A percentile compares a stretch with the other conserved stretches of the same genome.
Conservation (phyloP, 2,888 invertebrate species). For the Epinotia brunnichana region DNA sequence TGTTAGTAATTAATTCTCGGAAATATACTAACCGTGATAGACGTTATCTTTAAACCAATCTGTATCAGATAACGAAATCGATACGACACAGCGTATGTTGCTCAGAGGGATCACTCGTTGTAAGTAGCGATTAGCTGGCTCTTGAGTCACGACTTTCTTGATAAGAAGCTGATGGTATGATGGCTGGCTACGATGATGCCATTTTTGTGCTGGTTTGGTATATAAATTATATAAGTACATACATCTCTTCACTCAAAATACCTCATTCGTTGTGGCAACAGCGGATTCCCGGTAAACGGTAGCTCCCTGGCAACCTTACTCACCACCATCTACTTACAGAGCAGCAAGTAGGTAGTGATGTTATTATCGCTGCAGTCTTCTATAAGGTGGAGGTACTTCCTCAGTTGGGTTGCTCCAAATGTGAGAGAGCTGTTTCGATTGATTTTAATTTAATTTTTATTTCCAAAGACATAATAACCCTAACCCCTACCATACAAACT, state of each 20-base stretch:
- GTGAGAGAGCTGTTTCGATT: background rate
- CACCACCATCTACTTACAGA: too few species aligned
- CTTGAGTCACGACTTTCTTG: slow-evolving; percentile 32
- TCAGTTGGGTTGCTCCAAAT: too few species aligned
- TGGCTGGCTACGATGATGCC: slow-evolving; percentile 10
- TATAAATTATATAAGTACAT: background rate
- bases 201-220: background rate
- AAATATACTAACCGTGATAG: slow-evolving; percentile 73
- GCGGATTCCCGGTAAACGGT: too few species aligned
- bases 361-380: too few species aligned
- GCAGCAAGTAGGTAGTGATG: too few species aligned
- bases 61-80: slow-evolving; percentile 64
- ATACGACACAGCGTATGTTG: slow-evolving; percentile 47
- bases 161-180: slow-evolving; percentile 19
- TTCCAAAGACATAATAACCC: too few species aligned
- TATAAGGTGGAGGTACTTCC: too few species aligned
- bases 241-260: too few species aligned
- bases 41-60: slow-evolving; percentile 71
- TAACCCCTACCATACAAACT: background rate
- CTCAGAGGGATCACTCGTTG: slow-evolving; percentile 40
- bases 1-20: slow-evolving; percentile 75
- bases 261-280: too few species aligned
- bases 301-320: too few species aligned
- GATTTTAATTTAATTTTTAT: background rate
- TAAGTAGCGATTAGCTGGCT: slow-evolving; percentile 32